A percentile compares a stretch with the other conserved stretches of the same genome.
Conservation (phyloP, 2,113 vertebrate species). For the Charina bottae region DNA sequence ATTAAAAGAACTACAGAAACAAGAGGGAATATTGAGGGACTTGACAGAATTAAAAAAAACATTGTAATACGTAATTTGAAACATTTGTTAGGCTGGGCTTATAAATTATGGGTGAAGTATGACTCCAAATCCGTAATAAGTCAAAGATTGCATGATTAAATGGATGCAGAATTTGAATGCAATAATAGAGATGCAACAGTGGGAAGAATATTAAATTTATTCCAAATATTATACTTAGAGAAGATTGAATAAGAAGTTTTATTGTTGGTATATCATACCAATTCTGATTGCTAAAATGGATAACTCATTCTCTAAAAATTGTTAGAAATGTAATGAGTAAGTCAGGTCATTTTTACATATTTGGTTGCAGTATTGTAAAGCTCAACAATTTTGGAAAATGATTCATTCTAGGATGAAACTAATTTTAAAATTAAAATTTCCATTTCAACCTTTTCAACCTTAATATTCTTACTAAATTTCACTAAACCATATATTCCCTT, state of each 20-base stretch:
- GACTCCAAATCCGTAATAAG: neutral
- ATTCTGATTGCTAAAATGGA: neutral
- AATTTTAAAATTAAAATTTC: neutral
- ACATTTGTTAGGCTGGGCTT: neutral
- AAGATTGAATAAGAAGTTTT: neutral
- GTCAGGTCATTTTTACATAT: neutral
- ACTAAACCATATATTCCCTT: neutral
- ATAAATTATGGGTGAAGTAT: neutral
- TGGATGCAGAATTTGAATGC: neutral
- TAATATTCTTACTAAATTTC: neutral
- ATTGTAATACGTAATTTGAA: neutral
- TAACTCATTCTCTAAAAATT: neutral
- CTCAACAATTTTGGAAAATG: neutral
- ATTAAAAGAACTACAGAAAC: neutral
- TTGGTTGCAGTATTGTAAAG: neutral
- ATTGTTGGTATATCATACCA: neutral
- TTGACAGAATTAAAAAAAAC: neutral
- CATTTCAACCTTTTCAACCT: neutral
- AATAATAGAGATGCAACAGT: neutral
- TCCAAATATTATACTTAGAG: neutral
- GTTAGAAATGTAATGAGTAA: neutral
- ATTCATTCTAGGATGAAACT: neutral
- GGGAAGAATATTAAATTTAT: neutral
- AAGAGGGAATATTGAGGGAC: neutral
- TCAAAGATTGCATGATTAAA: neutral